phyloP scores from a whole-genome alignment of 2,888 invertebrate genomes.

The Azorinus chamasolen region DNA sequence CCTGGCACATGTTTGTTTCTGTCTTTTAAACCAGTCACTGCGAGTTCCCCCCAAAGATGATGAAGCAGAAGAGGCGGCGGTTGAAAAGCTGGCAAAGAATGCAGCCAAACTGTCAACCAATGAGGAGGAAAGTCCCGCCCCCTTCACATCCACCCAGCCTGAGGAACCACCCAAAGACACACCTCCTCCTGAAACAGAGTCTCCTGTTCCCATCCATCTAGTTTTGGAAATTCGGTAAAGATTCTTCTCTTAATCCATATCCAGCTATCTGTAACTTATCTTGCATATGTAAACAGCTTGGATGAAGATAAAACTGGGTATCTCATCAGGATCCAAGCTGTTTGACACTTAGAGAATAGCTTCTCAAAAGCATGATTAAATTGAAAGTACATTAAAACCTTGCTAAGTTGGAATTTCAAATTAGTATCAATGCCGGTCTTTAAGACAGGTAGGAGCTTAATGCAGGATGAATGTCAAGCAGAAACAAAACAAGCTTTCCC shows the following conservation, averaged over 20 bases:
- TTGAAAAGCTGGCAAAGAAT: conserved; percentile 43
- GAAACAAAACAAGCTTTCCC: no score
- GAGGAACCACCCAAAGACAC: background rate
- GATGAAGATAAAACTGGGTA: no score
- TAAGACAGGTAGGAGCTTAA: no score
- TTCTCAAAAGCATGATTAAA: no score
- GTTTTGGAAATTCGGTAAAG: conserved; percentile 79
- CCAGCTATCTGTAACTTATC: no score
- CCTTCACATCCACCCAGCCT: background rate
- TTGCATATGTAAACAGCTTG: no score
- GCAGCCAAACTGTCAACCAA: conserved; percentile 39
- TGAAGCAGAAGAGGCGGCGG: conserved; percentile 35
- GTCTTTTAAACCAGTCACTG: conserved; percentile 24
- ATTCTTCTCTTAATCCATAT: background rate
- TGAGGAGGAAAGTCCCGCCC: background rate
- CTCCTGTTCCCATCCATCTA: conserved; percentile 72
- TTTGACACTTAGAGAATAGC: no score
- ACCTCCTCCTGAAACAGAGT: conserved; percentile 8
- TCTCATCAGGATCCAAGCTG: no score
- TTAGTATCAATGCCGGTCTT: no score
- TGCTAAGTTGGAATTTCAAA: no score
- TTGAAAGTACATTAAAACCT: no score
- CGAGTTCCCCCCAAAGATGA: conserved; percentile 26
- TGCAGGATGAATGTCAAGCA: no score
- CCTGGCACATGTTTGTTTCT: background rate